Conservation (phyloP, 1,140 invertebrate species). For the Drosophila asahinai region DNA sequence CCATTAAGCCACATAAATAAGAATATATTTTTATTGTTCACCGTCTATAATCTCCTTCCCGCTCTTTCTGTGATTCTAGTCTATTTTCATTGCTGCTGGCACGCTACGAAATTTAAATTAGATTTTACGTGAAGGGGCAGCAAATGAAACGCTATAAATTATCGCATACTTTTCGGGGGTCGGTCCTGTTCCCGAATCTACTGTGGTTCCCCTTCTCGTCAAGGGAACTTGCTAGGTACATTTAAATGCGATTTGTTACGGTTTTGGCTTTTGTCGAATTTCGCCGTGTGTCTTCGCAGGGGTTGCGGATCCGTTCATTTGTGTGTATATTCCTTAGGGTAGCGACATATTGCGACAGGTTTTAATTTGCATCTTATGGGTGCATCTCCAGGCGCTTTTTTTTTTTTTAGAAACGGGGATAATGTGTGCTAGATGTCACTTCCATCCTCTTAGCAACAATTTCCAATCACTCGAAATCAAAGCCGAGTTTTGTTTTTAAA, state of each 20-base stretch:
- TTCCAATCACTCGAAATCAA: not conserved
- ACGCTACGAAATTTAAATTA: conserved; percentile 83
- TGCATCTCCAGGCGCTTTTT: conserved; percentile 13
- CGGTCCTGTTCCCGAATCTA: conserved; percentile 41
- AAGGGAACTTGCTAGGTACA: conserved; percentile 68
- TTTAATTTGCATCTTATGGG: conserved; percentile 67
- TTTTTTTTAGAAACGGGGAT: conserved; percentile 24
- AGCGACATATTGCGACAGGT: conserved; percentile 72
- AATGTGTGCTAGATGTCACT: not conserved
- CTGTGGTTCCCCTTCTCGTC: conserved; percentile 12
- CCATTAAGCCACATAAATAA: conserved; percentile 83
- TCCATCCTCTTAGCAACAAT: not conserved
- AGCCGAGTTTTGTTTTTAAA: not conserved
- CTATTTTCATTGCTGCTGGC: conserved; percentile 55
- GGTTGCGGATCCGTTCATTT: conserved; percentile 29
- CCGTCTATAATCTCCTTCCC: conserved; percentile 19
- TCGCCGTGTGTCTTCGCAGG: conserved; percentile 39
- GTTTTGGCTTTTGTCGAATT: conserved; percentile 77
- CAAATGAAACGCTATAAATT: conserved; percentile 84
- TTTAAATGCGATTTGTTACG: conserved; percentile 84
- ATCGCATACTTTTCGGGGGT: conserved; percentile 82
- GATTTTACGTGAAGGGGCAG: conserved; percentile 59
- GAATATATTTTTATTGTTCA: conserved; percentile 73
- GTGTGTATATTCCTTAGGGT: conserved; percentile 19
- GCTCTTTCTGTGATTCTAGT: not conserved